A percentile compares a stretch with the other conserved stretches of the same genome.
Conservation (phyloP, 30 jellyfish, hydroid and myxozoan genomes). For the Aurelia sp. region DNA sequence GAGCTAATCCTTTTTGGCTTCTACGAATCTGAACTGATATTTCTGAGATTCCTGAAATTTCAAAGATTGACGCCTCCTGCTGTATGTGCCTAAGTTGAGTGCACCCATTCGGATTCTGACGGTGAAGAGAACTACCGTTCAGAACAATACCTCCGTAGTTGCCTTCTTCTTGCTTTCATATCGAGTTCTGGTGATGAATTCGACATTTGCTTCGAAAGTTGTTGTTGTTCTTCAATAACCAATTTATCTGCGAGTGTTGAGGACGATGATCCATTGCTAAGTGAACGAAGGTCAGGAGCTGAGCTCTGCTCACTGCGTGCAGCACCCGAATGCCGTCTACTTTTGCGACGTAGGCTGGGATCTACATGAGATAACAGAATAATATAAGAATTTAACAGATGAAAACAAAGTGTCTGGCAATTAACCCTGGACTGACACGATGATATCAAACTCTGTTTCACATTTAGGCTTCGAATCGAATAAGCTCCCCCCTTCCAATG, state of each 20-base stretch:
- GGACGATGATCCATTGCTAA: slow-evolving; percentile 77
- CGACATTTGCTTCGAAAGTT: slow-evolving; percentile 75
- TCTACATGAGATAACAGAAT: slow-evolving; percentile 4
- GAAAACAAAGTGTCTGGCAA: neutral
- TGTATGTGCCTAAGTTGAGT: no score
- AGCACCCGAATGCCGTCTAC: slow-evolving; percentile 87
- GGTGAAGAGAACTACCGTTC: no score
- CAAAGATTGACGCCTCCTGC: no score
- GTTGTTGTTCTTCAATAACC: slow-evolving; percentile 45
- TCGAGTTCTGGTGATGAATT: slow-evolving; percentile 84
- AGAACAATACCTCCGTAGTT: slow-evolving; percentile 72
- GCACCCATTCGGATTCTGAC: no score
- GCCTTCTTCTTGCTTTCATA: slow-evolving; percentile 76
- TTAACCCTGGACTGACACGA: no score
- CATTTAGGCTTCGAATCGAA: no score
- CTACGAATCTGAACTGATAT: no score
- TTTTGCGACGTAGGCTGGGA: slow-evolving; percentile 73
- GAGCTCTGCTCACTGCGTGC: slow-evolving; percentile 69
- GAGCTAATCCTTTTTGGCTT: no score
- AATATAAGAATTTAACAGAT: neutral
- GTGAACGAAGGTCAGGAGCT: slow-evolving; percentile 70
- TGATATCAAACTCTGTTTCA: no score
- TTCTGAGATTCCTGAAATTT: no score
- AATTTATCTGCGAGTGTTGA: slow-evolving; percentile 43
- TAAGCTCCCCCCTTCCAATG: no score